A percentile compares a stretch with the other conserved stretches of the same genome.
Conservation (phyloP, 2,888 invertebrate genomes). For the Anodontia alba region DNA sequence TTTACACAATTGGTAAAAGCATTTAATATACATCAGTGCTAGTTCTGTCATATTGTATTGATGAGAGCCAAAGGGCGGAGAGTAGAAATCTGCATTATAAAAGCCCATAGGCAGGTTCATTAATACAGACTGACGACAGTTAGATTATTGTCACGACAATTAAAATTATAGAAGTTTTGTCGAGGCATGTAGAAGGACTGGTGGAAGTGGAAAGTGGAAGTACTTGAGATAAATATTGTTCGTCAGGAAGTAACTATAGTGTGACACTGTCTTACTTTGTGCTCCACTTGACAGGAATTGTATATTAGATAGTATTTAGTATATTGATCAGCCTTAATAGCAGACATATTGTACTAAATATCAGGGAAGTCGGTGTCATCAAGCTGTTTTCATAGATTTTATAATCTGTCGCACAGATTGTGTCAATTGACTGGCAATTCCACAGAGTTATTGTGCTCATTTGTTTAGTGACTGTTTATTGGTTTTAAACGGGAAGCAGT, state of each 20-base stretch:
- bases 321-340: constrained; percentile 25
- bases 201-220: constrained; percentile 15
- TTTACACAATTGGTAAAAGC: constrained; percentile 21
- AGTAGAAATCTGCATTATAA: constrained; percentile 5
- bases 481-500: constrained; percentile 7
- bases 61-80: constrained; percentile 20
- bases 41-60: constrained; percentile 27
- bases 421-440: constrained; percentile 1
- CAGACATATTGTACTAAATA: constrained; percentile 11
- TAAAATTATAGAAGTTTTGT: background rate
- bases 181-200: background rate
- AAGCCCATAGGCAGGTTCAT: constrained; percentile 10
- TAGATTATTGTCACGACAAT: constrained; percentile 10
- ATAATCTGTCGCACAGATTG: background rate
- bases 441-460: background rate
- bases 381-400: constrained; percentile 10
- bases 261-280: constrained; percentile 4
- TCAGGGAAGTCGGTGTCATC: constrained; percentile 1
- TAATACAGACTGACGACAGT: constrained; percentile 8
- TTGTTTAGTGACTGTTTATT: background rate
- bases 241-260: constrained; percentile 1
- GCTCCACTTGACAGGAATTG: constrained; percentile 19
- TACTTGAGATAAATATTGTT: constrained; percentile 2
- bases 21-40: constrained; percentile 18
- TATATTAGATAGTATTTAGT: constrained; percentile 25